Conservation (phyloP, 2,113 vertebrate genomes). For the Toxotes chatareus region DNA sequence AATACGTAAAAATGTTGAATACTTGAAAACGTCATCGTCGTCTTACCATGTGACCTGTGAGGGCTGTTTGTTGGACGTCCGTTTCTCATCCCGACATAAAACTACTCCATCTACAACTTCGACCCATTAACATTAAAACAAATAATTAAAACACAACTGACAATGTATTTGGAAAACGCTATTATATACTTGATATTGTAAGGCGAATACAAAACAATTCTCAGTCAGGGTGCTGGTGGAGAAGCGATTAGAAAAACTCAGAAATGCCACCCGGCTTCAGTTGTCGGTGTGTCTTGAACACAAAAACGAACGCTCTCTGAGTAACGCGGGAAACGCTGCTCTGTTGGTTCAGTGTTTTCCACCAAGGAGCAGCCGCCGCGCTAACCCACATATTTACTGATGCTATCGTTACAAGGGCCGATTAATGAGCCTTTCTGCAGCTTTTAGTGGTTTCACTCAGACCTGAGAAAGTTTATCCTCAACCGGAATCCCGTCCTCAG, state of each 20-base stretch:
- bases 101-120: background rate
- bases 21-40: slow-evolving; percentile 37
- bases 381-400: background rate
- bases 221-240: fast-evolving
- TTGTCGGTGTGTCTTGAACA: background rate
- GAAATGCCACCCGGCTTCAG: background rate
- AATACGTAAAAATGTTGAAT: background rate
- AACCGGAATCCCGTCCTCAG: background rate
- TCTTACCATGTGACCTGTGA: background rate
- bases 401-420: background rate
- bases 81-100: background rate
- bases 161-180: fast-evolving
- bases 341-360: slow-evolving; percentile 51
- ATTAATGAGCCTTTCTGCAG: background rate
- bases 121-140: background rate
- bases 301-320: slow-evolving; percentile 38
- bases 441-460: background rate
- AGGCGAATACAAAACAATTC: background rate
- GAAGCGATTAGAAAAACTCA: background rate
- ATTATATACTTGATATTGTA: fast-evolving
- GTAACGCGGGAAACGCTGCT: slow-evolving; percentile 76
- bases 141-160: background rate
- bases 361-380: slow-evolving; percentile 14
- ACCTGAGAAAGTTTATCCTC: background rate
- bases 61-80: background rate